Conservation (phyloP, 2,113 vertebrate genomes). For the Myiozetetes cayanensis region DNA sequence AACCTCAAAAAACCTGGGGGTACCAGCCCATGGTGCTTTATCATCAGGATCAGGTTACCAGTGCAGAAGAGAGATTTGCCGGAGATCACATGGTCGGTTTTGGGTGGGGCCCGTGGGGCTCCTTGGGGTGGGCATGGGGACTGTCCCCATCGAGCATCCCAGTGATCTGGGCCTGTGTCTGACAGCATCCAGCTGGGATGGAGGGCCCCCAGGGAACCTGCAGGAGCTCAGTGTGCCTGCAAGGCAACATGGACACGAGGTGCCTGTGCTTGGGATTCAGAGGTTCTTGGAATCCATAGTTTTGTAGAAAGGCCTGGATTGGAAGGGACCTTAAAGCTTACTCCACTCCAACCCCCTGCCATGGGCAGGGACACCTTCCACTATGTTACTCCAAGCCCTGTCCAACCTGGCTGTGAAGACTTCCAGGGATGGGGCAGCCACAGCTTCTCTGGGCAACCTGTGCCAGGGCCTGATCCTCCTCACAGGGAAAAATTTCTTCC, state of each 20-base stretch:
- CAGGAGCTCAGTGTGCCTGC: neutral
- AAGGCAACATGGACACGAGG: fast-evolving
- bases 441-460: neutral
- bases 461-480: neutral
- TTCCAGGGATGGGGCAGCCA: neutral
- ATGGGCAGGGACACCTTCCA: too few species aligned
- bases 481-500: neutral
- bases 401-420: neutral
- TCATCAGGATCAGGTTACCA: fast-evolving
- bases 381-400: neutral
- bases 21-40: neutral
- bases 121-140: neutral
- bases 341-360: neutral
- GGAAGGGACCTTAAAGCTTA: neutral
- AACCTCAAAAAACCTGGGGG: fast-evolving
- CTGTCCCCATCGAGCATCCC: neutral
- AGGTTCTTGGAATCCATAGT: neutral
- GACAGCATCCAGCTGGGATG: neutral
- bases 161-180: neutral
- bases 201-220: neutral
- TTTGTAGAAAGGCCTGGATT: neutral
- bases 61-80: neutral
- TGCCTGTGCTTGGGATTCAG: neutral
- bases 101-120: neutral
- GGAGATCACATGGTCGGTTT: neutral